Conservation (phyloP, 2,113 vertebrate genomes). For the Sinocyclocheilus maitianheensis region DNA sequence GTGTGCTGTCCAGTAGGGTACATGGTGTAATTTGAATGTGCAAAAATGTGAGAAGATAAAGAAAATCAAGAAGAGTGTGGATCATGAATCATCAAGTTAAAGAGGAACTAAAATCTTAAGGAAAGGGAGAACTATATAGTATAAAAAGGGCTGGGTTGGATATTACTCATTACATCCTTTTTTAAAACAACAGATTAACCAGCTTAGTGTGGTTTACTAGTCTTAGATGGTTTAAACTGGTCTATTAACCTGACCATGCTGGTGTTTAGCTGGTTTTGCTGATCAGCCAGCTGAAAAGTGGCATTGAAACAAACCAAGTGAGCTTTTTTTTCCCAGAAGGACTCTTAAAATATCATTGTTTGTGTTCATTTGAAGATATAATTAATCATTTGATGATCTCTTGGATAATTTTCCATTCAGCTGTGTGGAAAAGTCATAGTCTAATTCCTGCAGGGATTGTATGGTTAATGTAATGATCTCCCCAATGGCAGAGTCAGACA, state of each 20-base stretch:
- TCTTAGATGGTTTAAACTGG: neutral
- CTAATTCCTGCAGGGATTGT: neutral
- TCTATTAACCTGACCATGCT: neutral
- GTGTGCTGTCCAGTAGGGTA: neutral
- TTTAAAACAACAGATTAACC: neutral
- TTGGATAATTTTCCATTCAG: neutral
- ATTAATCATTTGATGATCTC: neutral
- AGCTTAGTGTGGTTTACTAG: neutral
- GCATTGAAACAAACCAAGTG: neutral
- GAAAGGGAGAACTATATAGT: neutral
- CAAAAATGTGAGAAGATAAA: slow-evolving; percentile 9
- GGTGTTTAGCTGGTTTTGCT: neutral
- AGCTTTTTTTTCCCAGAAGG: neutral
- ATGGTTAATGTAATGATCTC: neutral
- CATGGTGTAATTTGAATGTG: slow-evolving; percentile 11
- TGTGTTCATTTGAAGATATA: neutral
- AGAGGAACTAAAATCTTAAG: neutral
- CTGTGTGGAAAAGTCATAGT: neutral
- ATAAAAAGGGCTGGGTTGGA: neutral
- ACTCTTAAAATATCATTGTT: slow-evolving; percentile 9
- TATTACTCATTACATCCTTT: neutral
- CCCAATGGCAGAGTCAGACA: neutral
- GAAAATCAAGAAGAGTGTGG: neutral
- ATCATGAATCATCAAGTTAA: neutral
- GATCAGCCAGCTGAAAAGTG: neutral